Evolutionary conservation across 2,113 vertebrate genomes (phyloP).

Genomic region (Aegotheles bennettii): DNA sequence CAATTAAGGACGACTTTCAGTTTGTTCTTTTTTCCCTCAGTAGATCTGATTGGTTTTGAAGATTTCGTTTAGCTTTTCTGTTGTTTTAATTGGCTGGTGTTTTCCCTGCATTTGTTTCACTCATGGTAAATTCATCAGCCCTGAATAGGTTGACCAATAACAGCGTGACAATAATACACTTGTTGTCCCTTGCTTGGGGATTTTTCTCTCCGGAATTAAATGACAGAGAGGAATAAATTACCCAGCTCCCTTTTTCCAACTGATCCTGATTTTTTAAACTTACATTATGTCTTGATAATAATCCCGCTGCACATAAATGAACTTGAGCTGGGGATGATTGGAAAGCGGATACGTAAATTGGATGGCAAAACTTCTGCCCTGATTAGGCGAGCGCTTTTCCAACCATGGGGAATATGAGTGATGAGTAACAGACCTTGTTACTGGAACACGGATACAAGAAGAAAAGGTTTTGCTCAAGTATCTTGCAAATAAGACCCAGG

Average conservation of each 20-base stretch:
- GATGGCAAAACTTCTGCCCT: neutral
- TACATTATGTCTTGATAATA: neutral
- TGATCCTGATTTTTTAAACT: neutral
- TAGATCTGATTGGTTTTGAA: neutral
- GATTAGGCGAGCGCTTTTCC: neutral
- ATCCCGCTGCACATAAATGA: neutral
- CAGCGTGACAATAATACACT: accelerated
- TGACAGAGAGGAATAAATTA: neutral
- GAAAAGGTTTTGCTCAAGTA: neutral
- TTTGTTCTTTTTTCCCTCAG: neutral
- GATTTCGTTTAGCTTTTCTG: neutral
- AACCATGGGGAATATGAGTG: neutral
- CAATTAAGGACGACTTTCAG: neutral
- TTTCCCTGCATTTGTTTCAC: accelerated
- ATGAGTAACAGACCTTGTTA: neutral
- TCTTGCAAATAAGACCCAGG: neutral
- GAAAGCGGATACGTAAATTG: accelerated
- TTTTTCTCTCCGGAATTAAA: neutral
- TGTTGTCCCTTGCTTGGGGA: neutral
- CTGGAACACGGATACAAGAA: neutral
- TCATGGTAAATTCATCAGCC: neutral
- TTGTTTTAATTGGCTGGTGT: neutral
- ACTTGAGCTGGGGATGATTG: accelerated
- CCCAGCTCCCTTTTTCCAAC: neutral
- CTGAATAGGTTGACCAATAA: neutral